These are phyloP conservation scores for Xylocampa areola DNA, from an alignment of 2,888 invertebrate genomes.

Conservation along the genomic window DNA sequence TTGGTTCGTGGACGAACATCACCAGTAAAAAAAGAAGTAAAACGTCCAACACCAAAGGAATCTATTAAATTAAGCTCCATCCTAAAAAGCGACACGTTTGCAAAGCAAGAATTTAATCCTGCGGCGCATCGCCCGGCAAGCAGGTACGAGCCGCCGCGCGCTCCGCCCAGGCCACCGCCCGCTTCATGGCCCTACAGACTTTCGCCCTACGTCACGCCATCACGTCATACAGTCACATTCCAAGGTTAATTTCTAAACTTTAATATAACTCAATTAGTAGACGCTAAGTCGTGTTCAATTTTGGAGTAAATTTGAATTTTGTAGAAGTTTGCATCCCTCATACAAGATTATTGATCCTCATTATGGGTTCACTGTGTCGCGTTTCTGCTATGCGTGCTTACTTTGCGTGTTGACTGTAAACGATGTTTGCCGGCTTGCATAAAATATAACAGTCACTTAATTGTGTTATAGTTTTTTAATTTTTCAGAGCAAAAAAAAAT, in stretches of 20 bases:
- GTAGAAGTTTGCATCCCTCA: constrained; percentile 61
- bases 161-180: constrained; percentile 87
- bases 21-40: constrained; percentile 83
- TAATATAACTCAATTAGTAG: constrained; percentile 54
- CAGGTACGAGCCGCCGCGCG: constrained; percentile 93
- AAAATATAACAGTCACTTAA: constrained; percentile 25
- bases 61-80: constrained; percentile 86
- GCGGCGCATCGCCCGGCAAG: constrained; percentile 93
- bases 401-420: constrained; percentile 44
- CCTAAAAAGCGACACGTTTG: constrained; percentile 88
- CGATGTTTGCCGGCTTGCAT: constrained; percentile 54
- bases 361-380: constrained; percentile 64
- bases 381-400: constrained; percentile 71
- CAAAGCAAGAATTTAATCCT: constrained; percentile 93
- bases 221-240: constrained; percentile 93
- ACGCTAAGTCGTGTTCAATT: constrained; percentile 70
- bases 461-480: too few relatives aligned
- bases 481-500: too few relatives aligned
- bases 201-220: constrained; percentile 86
- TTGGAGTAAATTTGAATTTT: constrained; percentile 78
- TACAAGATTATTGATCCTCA: constrained; percentile 77
- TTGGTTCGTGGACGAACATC: constrained; percentile 74
- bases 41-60: constrained; percentile 72
- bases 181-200: constrained; percentile 83
- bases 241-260: constrained; percentile 90